These are phyloP conservation scores for Pocillopora grandis DNA, from an alignment of 92 coral and sea anemone species.

Conservation along the genomic window DNA sequence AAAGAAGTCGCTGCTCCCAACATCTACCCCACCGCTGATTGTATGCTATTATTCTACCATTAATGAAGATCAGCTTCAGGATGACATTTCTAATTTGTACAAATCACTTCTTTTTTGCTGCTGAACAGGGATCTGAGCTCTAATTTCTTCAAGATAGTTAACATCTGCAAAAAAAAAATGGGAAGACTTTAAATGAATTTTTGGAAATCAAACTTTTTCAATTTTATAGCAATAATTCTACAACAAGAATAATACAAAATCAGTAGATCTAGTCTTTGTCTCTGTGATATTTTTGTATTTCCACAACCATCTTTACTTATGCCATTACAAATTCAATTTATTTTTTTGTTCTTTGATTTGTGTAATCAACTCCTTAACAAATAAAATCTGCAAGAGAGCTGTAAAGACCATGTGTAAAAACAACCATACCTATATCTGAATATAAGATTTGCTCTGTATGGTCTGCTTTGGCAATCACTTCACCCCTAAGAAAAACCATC, in stretches of 20 bases:
- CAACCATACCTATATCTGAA: constrained; percentile 84
- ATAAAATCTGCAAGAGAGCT: not conserved
- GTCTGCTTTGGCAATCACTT: constrained; percentile 85
- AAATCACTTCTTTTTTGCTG: constrained; percentile 84
- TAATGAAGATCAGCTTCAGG: not conserved
- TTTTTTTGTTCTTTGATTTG: too few species aligned
- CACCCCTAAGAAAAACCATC: constrained; percentile 72
- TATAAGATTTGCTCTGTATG: constrained; percentile 86
- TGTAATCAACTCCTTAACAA: too few species aligned
- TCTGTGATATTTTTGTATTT: too few species aligned
- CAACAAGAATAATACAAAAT: too few species aligned
- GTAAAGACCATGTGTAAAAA: not conserved
- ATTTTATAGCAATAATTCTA: not conserved
- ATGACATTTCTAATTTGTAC: constrained; percentile 58
- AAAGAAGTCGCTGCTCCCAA: not conserved
- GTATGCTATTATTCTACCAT: too few species aligned
- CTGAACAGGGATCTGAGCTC: constrained; percentile 89
- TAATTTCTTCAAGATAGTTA: constrained; percentile 69
- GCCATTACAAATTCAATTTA: too few species aligned
- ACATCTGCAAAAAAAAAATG: constrained; percentile 55
- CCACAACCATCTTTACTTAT: too few species aligned
- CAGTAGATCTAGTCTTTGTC: too few species aligned
- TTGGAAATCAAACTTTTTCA: not conserved
- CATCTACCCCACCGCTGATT: too few species aligned
- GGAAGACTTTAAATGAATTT: too few species aligned